Evolutionary conservation across 2,888 invertebrate genomes (phyloP), one percentile per base, ranked within the genome.

Genomic region (Drosophila paranaensis): DNA sequence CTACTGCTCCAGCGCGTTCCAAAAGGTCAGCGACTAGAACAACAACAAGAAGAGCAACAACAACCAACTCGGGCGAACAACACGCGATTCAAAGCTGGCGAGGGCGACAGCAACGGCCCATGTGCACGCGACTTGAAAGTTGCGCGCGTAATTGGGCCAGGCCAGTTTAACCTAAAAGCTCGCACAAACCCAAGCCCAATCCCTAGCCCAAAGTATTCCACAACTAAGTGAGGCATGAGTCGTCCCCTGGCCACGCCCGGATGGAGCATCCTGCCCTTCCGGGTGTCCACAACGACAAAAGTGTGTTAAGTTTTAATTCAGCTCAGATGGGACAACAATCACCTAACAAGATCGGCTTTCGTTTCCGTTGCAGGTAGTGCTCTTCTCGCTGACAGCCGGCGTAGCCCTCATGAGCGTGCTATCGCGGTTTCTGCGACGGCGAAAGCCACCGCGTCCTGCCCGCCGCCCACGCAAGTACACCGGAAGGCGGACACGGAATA

Each of bases 341-440:
- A 27, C 3, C 16, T 14, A 30, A 9, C 6, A 20, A 5, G 2
- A 25, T 13, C 2, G 16, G 16, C 35, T 54, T 2, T 30, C 14
- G 20, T n/a, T n/a, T 8, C 40, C 0, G 16, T 64, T 66, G 1
- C 57, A 93, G 93, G 89, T 96, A 92, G 93, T 92, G 20, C 80
- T 92, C 27, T 82, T 93, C 40, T 93, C 93, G 3, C 78, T 93
- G 37, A 91, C 92, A 10, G 94, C 95, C 48, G 97, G 98, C 89
- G 95, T 97, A 25, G 95, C 96, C 10, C 93, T 98, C n/a, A 94
- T 98, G 46, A 96, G 97, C 43, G 95, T 97, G 11, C 93, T 98
- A 37, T 97, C 98, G 46, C 95, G 96, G 81, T 97, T 96, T 92
- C 93, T 97, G 82, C 95, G 96, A 54, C 94, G 97, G 62, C 94